Percentiles rank a stretch among this genome's conserved stretches.
These are phyloP conservation scores for Coelogynopora nodosa DNA, from an alignment of 2,888 invertebrate species.

Conservation along the genomic window DNA sequence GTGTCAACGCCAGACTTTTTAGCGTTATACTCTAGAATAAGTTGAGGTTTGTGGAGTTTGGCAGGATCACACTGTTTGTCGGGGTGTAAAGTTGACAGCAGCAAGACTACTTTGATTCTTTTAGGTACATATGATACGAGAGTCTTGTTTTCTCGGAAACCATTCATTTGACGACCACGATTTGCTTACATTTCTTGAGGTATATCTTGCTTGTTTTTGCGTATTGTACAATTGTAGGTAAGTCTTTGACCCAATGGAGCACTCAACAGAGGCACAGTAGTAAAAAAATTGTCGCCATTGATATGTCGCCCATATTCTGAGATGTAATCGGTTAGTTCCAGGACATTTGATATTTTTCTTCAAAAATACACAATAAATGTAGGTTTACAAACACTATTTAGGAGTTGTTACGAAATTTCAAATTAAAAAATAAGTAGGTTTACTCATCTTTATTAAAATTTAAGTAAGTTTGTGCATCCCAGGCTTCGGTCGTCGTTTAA, in stretches of 20 bases:
- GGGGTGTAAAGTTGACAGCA: no score
- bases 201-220: not conserved
- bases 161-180: no score
- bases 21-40: constrained; percentile 29
- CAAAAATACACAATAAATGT: constrained; percentile 13
- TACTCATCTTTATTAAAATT: no score
- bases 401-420: not conserved
- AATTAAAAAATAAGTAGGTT: not conserved
- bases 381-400: constrained; percentile 3
- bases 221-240: constrained; percentile 5
- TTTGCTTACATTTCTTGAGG: no score
- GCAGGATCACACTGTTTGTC: no score
- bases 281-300: constrained; percentile 22
- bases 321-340: constrained; percentile 28
- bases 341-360: constrained; percentile 29
- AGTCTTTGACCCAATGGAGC: not conserved
- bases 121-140: no score
- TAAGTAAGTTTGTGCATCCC: not conserved
- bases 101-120: no score
- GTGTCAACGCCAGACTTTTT: constrained; percentile 36
- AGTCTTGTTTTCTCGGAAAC: no score
- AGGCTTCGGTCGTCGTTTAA: not conserved
- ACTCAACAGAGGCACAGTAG: not conserved
- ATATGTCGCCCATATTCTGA: constrained; percentile 32
- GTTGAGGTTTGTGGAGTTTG: not conserved